Base-by-base conservation (phyloP, 2,888 invertebrate species). In the Metellina segmentata region DNA sequence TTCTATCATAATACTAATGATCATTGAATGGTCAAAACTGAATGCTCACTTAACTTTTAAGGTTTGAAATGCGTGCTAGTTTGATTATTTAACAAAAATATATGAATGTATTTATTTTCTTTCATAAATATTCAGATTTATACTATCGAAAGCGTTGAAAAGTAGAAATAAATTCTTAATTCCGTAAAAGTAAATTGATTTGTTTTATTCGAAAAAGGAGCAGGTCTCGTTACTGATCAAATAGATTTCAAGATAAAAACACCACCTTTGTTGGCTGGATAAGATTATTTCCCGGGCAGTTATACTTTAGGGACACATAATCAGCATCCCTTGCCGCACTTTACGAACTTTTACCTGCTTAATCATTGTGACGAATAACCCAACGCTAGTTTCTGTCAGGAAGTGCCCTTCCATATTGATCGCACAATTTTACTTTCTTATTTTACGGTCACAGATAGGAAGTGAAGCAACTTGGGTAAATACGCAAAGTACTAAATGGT, bases 321-420 rank as follows among this genome's bases (percentile, higher is more conserved):
- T 52, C 51, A 83, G 72, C 20, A 52, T 49, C 82, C 19, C 71
- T 70, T 74, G 52, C 51, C 52, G 61, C 61, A 82, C 61, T 85
- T 75, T 61, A 85, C 53, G 85, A 85, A 75, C 74, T 53, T 85
- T 85, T 85, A 71, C 48, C 75, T 74, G 74, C 61, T 85, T 85
- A 85, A 85, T 85, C 85, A 74, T 75, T 74, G 53, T 85, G 74
- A 85, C 85, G 75, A 61, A 85, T 75, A 85, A 74, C 75, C 85
- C 75, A 75, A 53, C 85, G 61, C 61, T 85, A 52, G 85, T 75
- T 85, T 69, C 75, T 85, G 85, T 74, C 85, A 85, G 61, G 61
- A 52, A 61, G 34, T 53, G 34, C 34, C 72, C 85, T 34, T 34
- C 52, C 85, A 74, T 85, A 85, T 85, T 85, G 75, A 85, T 85